phyloP scores from a whole-genome alignment of 2,797 vertebrate species.

The Chrosomus eos region DNA sequence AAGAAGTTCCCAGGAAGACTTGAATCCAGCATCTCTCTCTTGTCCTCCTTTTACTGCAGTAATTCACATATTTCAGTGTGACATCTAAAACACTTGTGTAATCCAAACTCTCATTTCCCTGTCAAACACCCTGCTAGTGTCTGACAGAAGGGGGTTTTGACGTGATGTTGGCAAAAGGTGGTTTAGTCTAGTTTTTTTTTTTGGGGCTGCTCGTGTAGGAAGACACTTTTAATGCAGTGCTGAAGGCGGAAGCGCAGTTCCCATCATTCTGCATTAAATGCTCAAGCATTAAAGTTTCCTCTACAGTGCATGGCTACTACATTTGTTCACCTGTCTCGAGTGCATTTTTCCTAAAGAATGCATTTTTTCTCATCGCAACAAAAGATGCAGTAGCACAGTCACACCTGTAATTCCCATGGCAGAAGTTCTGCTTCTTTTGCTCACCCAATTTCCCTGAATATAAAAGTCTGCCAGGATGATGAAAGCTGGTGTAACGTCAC shows the following conservation, averaged over 20 bases:
- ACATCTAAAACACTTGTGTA: constrained; percentile 57
- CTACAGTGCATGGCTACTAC: background rate
- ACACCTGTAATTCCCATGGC: constrained; percentile 47
- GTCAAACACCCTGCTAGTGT: constrained; percentile 69
- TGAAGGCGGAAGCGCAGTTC: background rate
- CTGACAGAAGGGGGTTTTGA: constrained; percentile 62
- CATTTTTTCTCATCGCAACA: background rate
- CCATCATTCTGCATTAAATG: constrained; percentile 7
- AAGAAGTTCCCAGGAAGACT: background rate
- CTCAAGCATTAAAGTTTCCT: background rate
- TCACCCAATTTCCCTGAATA: constrained; percentile 70
- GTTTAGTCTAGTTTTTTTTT: background rate
- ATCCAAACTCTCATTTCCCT: constrained; percentile 73
- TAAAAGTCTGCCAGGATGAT: constrained; percentile 75
- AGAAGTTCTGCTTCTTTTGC: constrained; percentile 6
- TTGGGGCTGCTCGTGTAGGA: constrained; percentile 21
- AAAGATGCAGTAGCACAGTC: constrained; percentile 26
- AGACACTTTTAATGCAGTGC: constrained; percentile 1
- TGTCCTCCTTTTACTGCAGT: background rate
- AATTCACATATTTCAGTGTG: constrained; percentile 18
- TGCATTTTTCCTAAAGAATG: background rate
- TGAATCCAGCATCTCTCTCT: background rate
- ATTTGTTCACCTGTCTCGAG: constrained; percentile 9
- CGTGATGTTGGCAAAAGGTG: constrained; percentile 61
- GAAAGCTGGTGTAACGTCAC: constrained; percentile 76